Evolutionary conservation across 2,888 invertebrate species (phyloP).

Genomic region (Cephalotes varians): DNA sequence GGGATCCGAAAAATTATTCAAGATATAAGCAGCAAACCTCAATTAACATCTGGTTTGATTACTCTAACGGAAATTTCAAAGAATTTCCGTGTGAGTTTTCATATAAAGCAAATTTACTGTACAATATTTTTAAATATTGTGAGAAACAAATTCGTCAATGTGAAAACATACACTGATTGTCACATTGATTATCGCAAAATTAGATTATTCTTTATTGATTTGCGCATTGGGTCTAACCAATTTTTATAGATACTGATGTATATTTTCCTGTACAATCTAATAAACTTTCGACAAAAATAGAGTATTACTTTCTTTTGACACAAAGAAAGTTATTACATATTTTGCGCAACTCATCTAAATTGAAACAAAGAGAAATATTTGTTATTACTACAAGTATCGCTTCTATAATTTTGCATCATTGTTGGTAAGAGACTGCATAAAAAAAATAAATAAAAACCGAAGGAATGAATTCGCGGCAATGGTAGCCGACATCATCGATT

Average conservation of each 20-base stretch:
- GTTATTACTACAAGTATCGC: constrained; percentile 6
- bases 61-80: not conserved
- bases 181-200: not conserved
- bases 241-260: not conserved
- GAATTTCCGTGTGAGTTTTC: not conserved
- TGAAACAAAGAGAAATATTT: not conserved
- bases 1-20: not conserved
- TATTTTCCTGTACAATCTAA: not conserved
- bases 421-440: not conserved
- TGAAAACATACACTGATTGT: not conserved
- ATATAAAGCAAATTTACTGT: not conserved
- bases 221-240: not conserved
- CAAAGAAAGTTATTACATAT: not conserved
- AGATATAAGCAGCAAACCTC: constrained; percentile 4
- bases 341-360: not conserved
- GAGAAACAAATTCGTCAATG: not conserved
- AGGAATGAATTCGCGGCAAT: constrained; percentile 8
- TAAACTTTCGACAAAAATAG: not conserved
- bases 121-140: not conserved
- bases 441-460: constrained; percentile 7
- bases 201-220: not conserved
- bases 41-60: not conserved
- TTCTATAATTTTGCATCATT: not conserved
- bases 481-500: constrained; percentile 64
- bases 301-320: not conserved